A percentile compares a stretch with the other conserved stretches of the same genome.
Evolutionary conservation across 2,888 invertebrate species (phyloP).

Genomic region (Lasioglossum villosulum): DNA sequence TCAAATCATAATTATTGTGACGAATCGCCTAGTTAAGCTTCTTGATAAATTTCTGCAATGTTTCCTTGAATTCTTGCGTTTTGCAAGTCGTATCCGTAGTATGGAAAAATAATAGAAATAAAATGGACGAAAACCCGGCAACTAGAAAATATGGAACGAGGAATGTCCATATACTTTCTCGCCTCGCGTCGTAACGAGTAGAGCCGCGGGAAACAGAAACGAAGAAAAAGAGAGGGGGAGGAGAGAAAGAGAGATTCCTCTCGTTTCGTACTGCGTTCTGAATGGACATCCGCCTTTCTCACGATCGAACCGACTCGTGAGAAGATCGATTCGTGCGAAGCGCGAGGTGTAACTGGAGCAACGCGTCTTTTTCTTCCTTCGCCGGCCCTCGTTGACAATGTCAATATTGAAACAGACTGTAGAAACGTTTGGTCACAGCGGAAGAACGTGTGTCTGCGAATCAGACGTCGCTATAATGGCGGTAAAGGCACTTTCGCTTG

Average conservation of each 20-base stretch:
- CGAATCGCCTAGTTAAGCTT: not conserved
- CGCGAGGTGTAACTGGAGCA: slow-evolving; percentile 57
- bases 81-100: no score
- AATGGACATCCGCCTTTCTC: slow-evolving; percentile 72
- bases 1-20: not conserved
- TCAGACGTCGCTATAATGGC: not conserved
- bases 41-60: not conserved
- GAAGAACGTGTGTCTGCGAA: slow-evolving; percentile 6
- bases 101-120: not conserved
- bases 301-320: slow-evolving; percentile 67
- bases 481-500: not conserved
- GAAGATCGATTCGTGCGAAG: slow-evolving; percentile 65
- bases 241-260: slow-evolving; percentile 23
- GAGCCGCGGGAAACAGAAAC: slow-evolving; percentile 23
- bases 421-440: slow-evolving; percentile 13
- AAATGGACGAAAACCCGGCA: not conserved
- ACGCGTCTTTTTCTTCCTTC: slow-evolving; percentile 20
- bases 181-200: slow-evolving; percentile 18
- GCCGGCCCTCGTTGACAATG: not conserved
- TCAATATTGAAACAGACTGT: slow-evolving; percentile 29
- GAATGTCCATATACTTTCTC: slow-evolving; percentile 33
- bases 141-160: not conserved
- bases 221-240: slow-evolving; percentile 2
- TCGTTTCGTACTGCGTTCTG: slow-evolving; percentile 56
- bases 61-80: not conserved